Percentiles rank a stretch among this genome's conserved stretches.
Evolutionary conservation across 1,140 invertebrate genomes (phyloP).

Genomic region (Aphelinus certus): DNA sequence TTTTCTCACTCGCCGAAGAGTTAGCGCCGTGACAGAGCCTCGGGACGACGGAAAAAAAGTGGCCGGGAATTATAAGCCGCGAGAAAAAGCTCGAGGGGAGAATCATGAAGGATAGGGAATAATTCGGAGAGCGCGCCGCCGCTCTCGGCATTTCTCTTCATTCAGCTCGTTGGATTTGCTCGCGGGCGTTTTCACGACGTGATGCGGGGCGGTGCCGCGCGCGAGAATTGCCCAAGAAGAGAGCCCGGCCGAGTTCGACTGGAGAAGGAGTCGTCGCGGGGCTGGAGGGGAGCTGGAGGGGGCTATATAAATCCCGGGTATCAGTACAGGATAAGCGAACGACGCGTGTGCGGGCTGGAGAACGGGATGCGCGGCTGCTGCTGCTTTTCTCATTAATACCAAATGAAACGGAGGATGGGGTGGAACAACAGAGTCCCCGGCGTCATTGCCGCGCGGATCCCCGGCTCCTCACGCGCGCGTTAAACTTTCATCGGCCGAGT

Average conservation of each 20-base stretch:
- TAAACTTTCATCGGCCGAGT: slow-evolving; percentile 14
- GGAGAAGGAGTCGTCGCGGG: no score
- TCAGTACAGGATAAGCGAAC: background rate
- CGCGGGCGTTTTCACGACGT: background rate
- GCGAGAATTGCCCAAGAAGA: no score
- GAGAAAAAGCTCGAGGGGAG: background rate
- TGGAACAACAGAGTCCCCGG: slow-evolving; percentile 6
- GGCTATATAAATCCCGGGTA: background rate
- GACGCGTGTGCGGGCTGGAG: background rate
- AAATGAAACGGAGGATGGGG: slow-evolving; percentile 27
- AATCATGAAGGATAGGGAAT: no score
- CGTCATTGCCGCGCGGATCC: background rate
- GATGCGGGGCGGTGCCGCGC: no score
- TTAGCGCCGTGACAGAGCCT: no score
- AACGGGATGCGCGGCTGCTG: background rate
- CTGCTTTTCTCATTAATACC: slow-evolving; percentile 31
- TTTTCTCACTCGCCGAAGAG: no score
- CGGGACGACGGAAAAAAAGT: no score
- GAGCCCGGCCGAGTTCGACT: no score
- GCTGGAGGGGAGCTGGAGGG: background rate
- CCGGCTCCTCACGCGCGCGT: background rate
- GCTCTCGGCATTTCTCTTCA: background rate
- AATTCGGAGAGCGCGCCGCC: no score
- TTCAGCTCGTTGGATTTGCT: background rate
- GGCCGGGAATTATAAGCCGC: background rate